Conservation (phyloP, 2,797 vertebrate species). For the Sandelia bainsii region DNA sequence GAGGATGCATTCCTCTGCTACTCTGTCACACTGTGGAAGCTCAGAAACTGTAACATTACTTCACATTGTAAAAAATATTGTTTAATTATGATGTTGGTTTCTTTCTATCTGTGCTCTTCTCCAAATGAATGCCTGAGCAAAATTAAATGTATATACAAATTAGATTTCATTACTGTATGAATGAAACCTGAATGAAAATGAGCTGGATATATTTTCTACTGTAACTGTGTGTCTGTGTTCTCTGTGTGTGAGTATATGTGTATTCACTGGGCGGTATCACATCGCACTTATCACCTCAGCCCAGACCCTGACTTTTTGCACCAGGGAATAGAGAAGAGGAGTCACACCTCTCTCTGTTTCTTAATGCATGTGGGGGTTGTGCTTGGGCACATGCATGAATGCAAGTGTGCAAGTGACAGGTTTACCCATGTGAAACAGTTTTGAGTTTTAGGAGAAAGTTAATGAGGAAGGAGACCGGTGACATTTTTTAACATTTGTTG, state of each 20-base stretch:
- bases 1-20: constrained; percentile 25
- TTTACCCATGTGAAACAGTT: constrained; percentile 31
- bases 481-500: constrained; percentile 44
- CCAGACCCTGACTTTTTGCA: constrained; percentile 74
- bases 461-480: constrained; percentile 51
- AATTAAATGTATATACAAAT: constrained; percentile 30
- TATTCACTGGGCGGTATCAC: constrained; percentile 54
- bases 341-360: constrained; percentile 52
- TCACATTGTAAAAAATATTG: constrained; percentile 25
- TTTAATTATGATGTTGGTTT: constrained; percentile 21
- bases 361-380: constrained; percentile 39
- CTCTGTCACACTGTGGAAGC: constrained; percentile 15
- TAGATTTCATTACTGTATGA: constrained; percentile 30
- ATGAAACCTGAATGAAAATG: constrained; percentile 34
- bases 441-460: constrained; percentile 54
- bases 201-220: constrained; percentile 26
- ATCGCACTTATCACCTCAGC: constrained; percentile 77
- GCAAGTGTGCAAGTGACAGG: constrained; percentile 26
- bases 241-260: constrained; percentile 14
- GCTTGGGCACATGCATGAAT: constrained; percentile 9
- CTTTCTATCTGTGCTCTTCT: neutral
- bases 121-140: constrained; percentile 27
- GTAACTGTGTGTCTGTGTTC: constrained; percentile 12
- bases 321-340: constrained; percentile 61
- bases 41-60: constrained; percentile 13